These are phyloP conservation scores for Meteorus sp. DNA, from an alignment of 1,140 invertebrate genomes.

Conservation along the genomic window DNA sequence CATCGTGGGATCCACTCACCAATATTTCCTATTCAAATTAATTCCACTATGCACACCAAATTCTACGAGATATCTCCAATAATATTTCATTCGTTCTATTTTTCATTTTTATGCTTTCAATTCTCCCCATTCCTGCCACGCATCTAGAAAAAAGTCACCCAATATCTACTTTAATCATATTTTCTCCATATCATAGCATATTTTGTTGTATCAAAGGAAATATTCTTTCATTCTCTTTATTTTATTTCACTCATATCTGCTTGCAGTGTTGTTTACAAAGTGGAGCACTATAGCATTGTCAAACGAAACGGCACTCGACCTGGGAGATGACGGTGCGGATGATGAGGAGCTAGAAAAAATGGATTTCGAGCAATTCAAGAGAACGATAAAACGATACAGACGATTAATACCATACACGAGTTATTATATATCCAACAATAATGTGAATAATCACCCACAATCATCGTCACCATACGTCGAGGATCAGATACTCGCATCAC, in stretches of 20 bases:
- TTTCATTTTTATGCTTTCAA: no score
- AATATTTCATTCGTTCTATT: no score
- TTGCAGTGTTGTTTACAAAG: neutral
- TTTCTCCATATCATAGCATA: no score
- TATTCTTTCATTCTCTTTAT: no score
- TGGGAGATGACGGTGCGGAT: constrained; percentile 28
- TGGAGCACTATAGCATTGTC: constrained; percentile 3
- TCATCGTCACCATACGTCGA: neutral
- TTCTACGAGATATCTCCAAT: no score
- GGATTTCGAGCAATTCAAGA: constrained; percentile 53
- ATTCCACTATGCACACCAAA: constrained; percentile 27
- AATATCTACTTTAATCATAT: no score
- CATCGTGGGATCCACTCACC: constrained; percentile 27
- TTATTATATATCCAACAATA: constrained; percentile 71
- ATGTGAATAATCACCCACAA: constrained; percentile 36
- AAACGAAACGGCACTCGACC: constrained; percentile 33
- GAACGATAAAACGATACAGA: constrained; percentile 63
- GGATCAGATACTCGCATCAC: constrained; percentile 21
- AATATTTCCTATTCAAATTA: constrained; percentile 41
- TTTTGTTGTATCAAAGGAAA: no score
- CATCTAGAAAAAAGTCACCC: no score
- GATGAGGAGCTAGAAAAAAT: constrained; percentile 37
- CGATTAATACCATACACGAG: constrained; percentile 80
- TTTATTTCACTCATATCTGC: constrained; percentile 29
- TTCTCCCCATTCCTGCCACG: no score